Evolutionary conservation across 2,888 invertebrate genomes (phyloP).

Genomic region (Chrysodeixis includens): DNA sequence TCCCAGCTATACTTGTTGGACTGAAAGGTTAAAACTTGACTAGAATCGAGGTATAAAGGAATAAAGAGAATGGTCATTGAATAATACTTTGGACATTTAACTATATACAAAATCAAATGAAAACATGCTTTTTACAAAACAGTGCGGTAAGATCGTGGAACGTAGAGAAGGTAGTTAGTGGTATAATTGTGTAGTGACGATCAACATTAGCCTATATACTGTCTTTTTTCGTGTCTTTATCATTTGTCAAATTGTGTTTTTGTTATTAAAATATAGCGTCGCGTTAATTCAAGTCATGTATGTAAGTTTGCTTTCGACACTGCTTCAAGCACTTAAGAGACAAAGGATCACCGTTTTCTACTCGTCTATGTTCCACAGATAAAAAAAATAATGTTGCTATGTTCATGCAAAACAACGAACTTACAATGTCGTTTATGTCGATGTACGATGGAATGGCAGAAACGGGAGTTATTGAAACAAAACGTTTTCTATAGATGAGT

Average conservation of each 20-base stretch:
- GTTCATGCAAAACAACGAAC: conserved; percentile 44
- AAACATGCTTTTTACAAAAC: conserved; percentile 50
- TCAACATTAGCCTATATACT: too few species aligned
- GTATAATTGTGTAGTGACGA: too few species aligned
- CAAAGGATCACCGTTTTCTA: too few species aligned
- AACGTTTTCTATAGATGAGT: conserved; percentile 18
- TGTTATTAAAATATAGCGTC: too few species aligned
- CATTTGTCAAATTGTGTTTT: too few species aligned
- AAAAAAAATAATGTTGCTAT: conserved; percentile 28
- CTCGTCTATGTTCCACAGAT: too few species aligned
- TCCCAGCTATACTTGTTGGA: conserved; percentile 94
- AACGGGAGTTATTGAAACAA: conserved; percentile 24
- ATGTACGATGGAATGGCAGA: conserved; percentile 29
- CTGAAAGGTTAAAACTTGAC: conserved; percentile 80
- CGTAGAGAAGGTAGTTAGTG: too few species aligned
- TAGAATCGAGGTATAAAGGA: conserved; percentile 1
- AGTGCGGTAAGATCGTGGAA: conserved; percentile 24
- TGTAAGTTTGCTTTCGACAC: too few species aligned
- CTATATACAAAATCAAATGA: conserved; percentile 26
- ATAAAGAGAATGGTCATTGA: not conserved
- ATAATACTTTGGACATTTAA: not conserved
- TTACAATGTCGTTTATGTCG: not conserved
- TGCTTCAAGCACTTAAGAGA: too few species aligned
- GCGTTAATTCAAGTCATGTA: too few species aligned
- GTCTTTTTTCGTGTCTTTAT: too few species aligned